Evolutionary conservation across 2,888 invertebrate genomes (phyloP), one percentile per base, ranked within the genome.

Genomic region (Thelaira solivaga): DNA sequence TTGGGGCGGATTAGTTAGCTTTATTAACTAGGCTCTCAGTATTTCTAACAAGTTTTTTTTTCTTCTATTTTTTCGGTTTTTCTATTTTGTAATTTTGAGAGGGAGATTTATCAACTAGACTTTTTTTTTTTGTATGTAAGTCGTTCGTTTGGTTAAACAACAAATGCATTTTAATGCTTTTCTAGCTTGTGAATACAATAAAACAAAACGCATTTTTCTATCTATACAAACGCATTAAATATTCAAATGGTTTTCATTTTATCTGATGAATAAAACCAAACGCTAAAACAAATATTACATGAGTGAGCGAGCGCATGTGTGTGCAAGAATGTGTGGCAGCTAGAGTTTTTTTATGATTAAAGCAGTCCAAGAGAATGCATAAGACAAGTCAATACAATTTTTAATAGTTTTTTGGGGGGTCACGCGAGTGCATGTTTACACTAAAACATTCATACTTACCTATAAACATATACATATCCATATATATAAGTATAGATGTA

Each of bases 1-100:
- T 64, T 72, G 72, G 72, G 72, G 72, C 72, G 72, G 72, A 72
- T 72, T 72, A 72, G 72, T 72, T 64, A 72, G 72, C 72, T 67
- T 74, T 74, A 51, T 34, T 59, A 65, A 74, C 65, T 73, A 49
- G 73, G 64, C 73, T 65, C 65, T 57, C 73, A 65, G 73, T 59
- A 49, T 31, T 49, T 65, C 16, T 51, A 65, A 73, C 65, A 65
- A 73, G 73, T 41, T 41, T 57, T 59, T 51, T 39, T 47, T 29
- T 39, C 18, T 11, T 18, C 16, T 22, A 20, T 36, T 16, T 51
- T 71, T 34, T 18, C 2, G 8, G 11, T 59, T 49, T 71, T 34
- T 18, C 2, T n/a, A 8, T 59, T 49, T 49, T 13, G 39, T 49
- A 18, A 39, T 59, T 22, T 24, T 13, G 31, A 26, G 22, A 49